These are phyloP conservation scores for Thecophora atra DNA, from an alignment of 2,888 invertebrate species.

Conservation along the genomic window DNA sequence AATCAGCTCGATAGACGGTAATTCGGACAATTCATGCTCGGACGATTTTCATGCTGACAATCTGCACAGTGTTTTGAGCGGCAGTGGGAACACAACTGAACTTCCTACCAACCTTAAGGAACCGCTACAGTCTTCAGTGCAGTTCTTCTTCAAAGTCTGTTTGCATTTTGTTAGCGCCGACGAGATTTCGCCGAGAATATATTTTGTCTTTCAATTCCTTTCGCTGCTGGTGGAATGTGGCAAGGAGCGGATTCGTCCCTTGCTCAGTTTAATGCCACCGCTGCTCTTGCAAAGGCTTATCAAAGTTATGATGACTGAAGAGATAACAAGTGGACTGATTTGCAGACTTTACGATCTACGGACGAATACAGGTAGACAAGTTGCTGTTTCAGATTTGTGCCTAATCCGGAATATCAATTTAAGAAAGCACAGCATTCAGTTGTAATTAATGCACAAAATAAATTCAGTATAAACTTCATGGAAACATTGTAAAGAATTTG, in stretches of 20 bases:
- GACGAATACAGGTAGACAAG: conserved; percentile 78
- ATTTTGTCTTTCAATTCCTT: conserved; percentile 83
- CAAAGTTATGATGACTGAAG: conserved; percentile 69
- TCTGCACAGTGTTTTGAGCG: conserved; percentile 42
- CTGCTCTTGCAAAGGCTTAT: conserved; percentile 82
- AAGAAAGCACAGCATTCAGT: conserved; percentile 60
- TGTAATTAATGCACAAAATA: conserved; percentile 47
- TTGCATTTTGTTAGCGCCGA: conserved; percentile 72
- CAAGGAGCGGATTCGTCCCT: conserved; percentile 75
- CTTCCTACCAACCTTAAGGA: conserved; percentile 68
- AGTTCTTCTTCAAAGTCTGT: conserved; percentile 77
- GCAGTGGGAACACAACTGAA: conserved; percentile 45
- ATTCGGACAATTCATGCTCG: conserved; percentile 70
- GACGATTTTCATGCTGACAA: conserved; percentile 59
- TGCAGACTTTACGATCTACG: conserved; percentile 76
- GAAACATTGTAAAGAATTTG: too few relatives aligned
- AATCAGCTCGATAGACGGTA: conserved; percentile 69
- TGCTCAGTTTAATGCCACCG: conserved; percentile 79
- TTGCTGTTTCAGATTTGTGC: conserved; percentile 88
- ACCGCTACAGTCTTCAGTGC: conserved; percentile 73
- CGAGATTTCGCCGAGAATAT: conserved; percentile 83
- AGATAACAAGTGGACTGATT: conserved; percentile 63
- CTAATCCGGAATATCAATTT: conserved; percentile 83
- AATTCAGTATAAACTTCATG: background rate
- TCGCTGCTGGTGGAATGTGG: conserved; percentile 80